phyloP scores from a whole-genome alignment of 2,113 vertebrate species.

The Galbula dea region DNA sequence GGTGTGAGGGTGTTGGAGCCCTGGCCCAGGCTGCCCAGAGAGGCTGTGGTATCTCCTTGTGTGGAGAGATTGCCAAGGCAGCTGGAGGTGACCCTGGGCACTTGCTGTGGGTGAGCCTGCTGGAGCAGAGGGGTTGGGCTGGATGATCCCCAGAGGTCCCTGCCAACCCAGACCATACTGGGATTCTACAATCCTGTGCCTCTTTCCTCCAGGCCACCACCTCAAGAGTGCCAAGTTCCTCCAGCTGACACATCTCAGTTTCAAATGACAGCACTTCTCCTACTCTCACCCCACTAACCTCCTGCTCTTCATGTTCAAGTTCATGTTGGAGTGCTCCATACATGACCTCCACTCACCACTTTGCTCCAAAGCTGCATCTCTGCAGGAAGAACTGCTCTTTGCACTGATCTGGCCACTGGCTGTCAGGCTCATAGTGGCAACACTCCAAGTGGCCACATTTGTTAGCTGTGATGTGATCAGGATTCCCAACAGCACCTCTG shows the following conservation, averaged over 20 bases:
- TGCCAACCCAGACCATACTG: too few species aligned
- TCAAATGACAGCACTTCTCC: neutral
- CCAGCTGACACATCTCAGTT: neutral
- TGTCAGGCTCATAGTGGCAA: neutral
- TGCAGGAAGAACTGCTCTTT: neutral
- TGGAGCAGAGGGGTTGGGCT: too few species aligned
- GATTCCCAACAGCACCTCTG: neutral
- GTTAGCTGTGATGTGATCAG: neutral
- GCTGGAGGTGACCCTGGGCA: too few species aligned
- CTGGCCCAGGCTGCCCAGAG: too few species aligned
- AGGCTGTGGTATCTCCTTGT: too few species aligned
- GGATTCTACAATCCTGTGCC: too few species aligned
- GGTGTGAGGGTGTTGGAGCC: too few species aligned
- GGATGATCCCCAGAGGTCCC: too few species aligned
- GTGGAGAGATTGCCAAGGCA: too few species aligned
- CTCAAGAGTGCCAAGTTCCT: neutral
- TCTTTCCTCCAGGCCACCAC: neutral
- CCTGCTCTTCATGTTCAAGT: neutral
- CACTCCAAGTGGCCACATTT: neutral
- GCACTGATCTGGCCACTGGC: neutral
- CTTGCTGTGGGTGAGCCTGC: too few species aligned
- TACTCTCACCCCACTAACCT: neutral
- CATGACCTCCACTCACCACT: rapidly evolving
- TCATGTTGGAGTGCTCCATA: neutral
- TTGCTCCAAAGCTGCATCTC: neutral